Evolutionary conservation across 2,113 vertebrate genomes (phyloP).

Genomic region (Canis aureus): DNA sequence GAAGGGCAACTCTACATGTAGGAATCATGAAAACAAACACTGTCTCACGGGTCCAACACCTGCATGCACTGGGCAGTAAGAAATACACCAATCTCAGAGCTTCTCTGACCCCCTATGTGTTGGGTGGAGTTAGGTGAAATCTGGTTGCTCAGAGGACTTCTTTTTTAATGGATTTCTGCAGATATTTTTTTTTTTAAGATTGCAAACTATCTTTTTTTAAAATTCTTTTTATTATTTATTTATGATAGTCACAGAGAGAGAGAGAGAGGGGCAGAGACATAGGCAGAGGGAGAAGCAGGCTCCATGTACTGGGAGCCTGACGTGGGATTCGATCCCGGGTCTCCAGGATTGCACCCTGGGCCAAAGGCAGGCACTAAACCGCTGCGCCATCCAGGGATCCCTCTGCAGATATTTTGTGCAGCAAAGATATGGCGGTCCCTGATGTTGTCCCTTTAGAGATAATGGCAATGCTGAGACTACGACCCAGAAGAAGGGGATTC

Average conservation of each 20-base stretch:
- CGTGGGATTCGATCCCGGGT: no score
- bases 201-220: no score
- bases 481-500: neutral
- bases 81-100: neutral
- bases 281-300: no score
- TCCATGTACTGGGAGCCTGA: no score
- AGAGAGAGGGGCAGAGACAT: no score
- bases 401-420: neutral
- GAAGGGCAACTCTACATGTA: neutral
- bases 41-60: neutral
- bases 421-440: neutral
- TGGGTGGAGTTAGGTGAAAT: neutral
- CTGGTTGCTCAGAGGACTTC: neutral
- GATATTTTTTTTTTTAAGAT: neutral
- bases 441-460: neutral
- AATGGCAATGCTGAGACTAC: accelerated
- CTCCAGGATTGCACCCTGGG: no score
- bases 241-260: no score
- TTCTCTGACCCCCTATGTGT: neutral
- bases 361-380: no score
- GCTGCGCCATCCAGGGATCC: no score
- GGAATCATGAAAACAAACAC: neutral
- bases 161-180: neutral
- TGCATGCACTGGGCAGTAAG: neutral
- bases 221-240: no score